Base-by-base conservation (phyloP, 2,888 invertebrate species). In the Nomada hirtipes region DNA sequence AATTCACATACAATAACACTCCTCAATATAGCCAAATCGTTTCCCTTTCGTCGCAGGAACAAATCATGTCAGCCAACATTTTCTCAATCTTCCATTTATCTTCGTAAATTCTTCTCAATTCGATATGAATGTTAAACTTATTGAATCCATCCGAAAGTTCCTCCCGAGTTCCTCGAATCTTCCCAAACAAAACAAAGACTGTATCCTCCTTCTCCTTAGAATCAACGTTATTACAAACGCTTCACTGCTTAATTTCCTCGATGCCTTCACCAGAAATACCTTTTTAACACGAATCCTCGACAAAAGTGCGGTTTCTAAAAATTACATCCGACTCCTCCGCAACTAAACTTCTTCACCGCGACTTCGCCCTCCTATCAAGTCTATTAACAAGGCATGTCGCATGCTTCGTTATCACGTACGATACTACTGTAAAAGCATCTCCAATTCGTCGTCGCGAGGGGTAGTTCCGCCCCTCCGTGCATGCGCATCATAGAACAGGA, bases 401-500 rank as follows among this genome's bases (percentile, higher is more conserved):
- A 79, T 86, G 86, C 68, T 81, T 52, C 42, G 63, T 65, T 76
- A 70, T 76, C 61, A 70, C 73, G 74, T 73, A 75, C 64, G 72
- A 55, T 20, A 15, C 53, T 47, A 63, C 60, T 52, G 61, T 36
- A 60, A 60, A 60, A 60, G 57, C 72, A 69, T 67, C 29, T 75
- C 67, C 79, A 76, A 87, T 86, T 87, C 85, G 86, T 70, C 71
- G 61, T 26, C 55, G 44, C 47, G 4, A 60, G 69, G 71, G 63
- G 53, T 82, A 69, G 71, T 75, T 36, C 82, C 88, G 89, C 89
- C 89, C 64, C 79, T 67, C 9, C 47, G 84, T 76, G 53, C 89
- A 88, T 88, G 89, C 89, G 89, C 86, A 78, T 63, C 61, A n/a
- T 2, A 23, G 10, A 26, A 47, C n/a, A 20, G 20, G 52, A 50